Conservation (phyloP, 2,113 vertebrate genomes). For the Nerophis ophidion region DNA sequence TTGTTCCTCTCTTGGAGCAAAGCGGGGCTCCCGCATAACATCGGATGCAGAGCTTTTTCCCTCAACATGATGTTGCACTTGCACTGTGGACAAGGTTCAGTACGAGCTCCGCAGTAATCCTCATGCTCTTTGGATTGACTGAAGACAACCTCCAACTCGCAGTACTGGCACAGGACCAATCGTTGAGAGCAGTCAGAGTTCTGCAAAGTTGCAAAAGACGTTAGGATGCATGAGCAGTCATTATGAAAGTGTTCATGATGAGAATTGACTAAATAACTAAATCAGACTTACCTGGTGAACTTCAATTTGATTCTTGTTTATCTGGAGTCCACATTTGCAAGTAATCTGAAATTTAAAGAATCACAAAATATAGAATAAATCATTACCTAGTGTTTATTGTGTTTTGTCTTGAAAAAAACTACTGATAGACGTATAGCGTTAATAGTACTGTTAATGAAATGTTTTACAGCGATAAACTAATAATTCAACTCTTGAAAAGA, state of each 20-base stretch:
- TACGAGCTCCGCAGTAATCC: slow-evolving; percentile 88
- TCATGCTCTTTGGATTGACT: slow-evolving; percentile 83
- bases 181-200: slow-evolving; percentile 80
- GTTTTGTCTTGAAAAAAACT: not conserved
- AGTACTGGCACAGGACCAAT: slow-evolving; percentile 82
- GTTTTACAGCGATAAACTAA: too few species aligned
- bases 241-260: not conserved
- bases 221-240: not conserved
- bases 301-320: slow-evolving; percentile 81
- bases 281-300: slow-evolving; percentile 79
- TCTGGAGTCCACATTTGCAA: slow-evolving; percentile 87
- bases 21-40: slow-evolving; percentile 72
- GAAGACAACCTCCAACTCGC: slow-evolving; percentile 83
- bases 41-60: slow-evolving; percentile 79
- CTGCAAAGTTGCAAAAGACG: slow-evolving; percentile 51
- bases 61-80: slow-evolving; percentile 80
- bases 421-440: not conserved
- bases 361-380: not conserved
- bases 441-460: not conserved
- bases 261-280: not conserved
- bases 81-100: slow-evolving; percentile 81
- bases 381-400: not conserved
- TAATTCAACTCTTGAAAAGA: too few species aligned
- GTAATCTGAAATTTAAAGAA: slow-evolving; percentile 71
- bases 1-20: slow-evolving; percentile 62